Percentiles rank a stretch among this genome's conserved stretches.
phyloP scores from a whole-genome alignment of 2,888 invertebrate species.

The Alloplasta piceator region DNA sequence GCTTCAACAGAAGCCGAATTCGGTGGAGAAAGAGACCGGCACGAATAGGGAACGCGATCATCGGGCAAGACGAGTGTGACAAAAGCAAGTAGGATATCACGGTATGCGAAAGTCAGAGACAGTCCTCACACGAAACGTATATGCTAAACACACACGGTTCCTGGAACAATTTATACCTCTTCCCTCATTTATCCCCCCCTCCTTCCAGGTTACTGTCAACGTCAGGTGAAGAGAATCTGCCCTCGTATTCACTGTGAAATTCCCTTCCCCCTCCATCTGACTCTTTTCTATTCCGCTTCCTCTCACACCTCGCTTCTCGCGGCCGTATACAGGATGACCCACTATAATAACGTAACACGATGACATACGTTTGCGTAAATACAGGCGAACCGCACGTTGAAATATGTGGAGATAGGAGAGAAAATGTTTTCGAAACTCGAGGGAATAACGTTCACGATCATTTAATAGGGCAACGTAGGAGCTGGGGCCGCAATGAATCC shows the following conservation, averaged over 20 bases:
- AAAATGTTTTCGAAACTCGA: slow-evolving; percentile 19
- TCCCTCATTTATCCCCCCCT: too few relatives aligned
- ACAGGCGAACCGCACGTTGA: slow-evolving; percentile 21
- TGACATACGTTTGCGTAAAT: slow-evolving; percentile 44
- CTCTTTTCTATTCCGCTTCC: not conserved
- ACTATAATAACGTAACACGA: slow-evolving; percentile 41
- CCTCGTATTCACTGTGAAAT: not conserved
- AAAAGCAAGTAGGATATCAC: slow-evolving; percentile 61
- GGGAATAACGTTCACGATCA: slow-evolving; percentile 40
- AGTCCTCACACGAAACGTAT: slow-evolving; percentile 37
- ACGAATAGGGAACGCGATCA: slow-evolving; percentile 7
- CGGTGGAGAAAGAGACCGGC: not conserved
- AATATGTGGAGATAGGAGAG: not conserved
- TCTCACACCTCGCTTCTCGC: not conserved
- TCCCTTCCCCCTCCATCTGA: not conserved
- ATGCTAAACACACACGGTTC: slow-evolving; percentile 46
- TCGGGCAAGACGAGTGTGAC: not conserved
- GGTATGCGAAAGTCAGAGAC: slow-evolving; percentile 12
- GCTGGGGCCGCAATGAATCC: slow-evolving; percentile 48
- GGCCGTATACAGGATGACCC: slow-evolving; percentile 10
- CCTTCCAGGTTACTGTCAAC: slow-evolving; percentile 23
- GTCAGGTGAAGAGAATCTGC: slow-evolving; percentile 39
- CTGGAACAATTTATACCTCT: slow-evolving; percentile 50
- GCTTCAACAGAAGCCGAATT: slow-evolving; percentile 27
- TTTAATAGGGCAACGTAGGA: slow-evolving; percentile 29